Conservation (phyloP, 2,797 vertebrate species). For the Peromyscus melanophrys region DNA sequence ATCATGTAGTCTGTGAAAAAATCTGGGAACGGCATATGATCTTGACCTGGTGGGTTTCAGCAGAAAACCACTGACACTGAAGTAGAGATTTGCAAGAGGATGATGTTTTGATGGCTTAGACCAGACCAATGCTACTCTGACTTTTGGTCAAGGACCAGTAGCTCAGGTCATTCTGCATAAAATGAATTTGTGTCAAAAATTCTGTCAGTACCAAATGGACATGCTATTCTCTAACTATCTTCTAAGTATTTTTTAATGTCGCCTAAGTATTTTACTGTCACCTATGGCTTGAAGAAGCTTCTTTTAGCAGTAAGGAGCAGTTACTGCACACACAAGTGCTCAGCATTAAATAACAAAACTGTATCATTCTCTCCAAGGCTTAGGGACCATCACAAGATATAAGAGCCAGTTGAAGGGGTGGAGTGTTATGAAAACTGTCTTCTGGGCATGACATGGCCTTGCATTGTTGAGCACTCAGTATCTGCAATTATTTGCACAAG, state of each 20-base stretch:
- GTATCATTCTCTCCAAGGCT: not conserved
- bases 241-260: not conserved
- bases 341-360: not conserved
- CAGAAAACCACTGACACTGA: not conserved
- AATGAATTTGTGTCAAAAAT: not conserved
- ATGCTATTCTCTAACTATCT: not conserved
- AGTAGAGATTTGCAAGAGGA: not conserved
- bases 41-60: not conserved
- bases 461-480: not conserved
- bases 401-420: not conserved
- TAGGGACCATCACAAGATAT: not conserved
- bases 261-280: not conserved
- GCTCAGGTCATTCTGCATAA: not conserved
- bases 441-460: not conserved
- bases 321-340: not conserved
- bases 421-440: not conserved
- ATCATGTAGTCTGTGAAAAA: not conserved
- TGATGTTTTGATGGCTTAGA: not conserved
- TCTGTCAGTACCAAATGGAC: not conserved
- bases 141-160: not conserved
- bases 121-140: not conserved
- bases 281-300: not conserved
- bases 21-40: not conserved
- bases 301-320: not conserved
- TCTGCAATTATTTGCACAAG: not conserved